Conservation (phyloP, 2,113 vertebrate genomes). For the Riparia riparia region DNA sequence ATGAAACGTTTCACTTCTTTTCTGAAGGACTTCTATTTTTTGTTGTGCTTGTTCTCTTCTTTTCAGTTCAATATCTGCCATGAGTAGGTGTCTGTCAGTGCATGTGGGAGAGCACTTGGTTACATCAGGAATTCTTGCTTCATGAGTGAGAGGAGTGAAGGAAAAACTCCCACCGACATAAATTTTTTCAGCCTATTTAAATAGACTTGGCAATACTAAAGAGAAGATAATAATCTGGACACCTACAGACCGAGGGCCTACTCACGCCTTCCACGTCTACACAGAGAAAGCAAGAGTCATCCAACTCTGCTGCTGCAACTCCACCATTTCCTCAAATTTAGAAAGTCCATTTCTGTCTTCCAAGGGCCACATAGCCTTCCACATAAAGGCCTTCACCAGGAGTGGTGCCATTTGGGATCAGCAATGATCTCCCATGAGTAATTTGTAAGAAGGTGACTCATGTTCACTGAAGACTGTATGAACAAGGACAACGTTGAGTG, state of each 20-base stretch:
- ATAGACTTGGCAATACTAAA: not conserved
- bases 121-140: constrained; percentile 34
- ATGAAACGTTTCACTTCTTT: not conserved
- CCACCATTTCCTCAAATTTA: not conserved
- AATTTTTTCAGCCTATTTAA: constrained; percentile 20
- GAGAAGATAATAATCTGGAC: not conserved
- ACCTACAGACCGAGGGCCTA: not conserved
- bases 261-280: not conserved
- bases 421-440: not conserved
- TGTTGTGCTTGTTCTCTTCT: not conserved
- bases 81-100: constrained; percentile 13
- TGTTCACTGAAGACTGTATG: not conserved
- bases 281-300: not conserved
- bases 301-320: not conserved
- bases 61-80: not conserved
- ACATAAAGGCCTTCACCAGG: not conserved
- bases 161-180: constrained; percentile 18
- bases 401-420: not conserved
- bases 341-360: not conserved
- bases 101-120: not conserved
- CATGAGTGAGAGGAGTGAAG: constrained; percentile 32
- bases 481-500: not conserved
- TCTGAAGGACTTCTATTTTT: not conserved
- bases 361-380: accelerated
- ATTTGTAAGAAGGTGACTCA: not conserved